These are phyloP conservation scores for Macrotrachela quadricornifera DNA, from an alignment of 1,140 invertebrate species.

Conservation along the genomic window DNA sequence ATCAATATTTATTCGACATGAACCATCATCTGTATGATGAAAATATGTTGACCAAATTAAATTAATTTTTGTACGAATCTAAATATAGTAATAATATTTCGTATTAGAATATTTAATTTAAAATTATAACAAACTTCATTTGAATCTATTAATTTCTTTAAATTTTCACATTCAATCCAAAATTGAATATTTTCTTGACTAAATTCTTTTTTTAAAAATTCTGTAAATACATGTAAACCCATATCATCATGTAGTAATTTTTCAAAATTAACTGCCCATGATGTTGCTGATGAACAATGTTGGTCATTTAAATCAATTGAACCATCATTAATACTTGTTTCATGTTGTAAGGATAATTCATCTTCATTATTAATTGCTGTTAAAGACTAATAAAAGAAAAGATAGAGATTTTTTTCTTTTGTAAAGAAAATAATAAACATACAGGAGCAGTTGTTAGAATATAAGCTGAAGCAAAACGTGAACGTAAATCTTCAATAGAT, in stretches of 20 bases:
- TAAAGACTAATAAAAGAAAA: no score
- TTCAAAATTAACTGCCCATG: constrained; percentile 68
- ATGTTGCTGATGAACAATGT: constrained; percentile 14
- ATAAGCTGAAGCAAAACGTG: no score
- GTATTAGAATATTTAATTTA: no score
- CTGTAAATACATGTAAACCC: constrained; percentile 50
- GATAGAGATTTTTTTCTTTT: no score
- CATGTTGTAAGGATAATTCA: no score
- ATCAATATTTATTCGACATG: constrained; percentile 10
- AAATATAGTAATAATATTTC: no score
- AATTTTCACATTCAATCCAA: constrained; percentile 76
- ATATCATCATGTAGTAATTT: constrained; percentile 61
- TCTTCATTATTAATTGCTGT: no score
- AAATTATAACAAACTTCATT: constrained; percentile 16
- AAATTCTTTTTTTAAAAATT: constrained; percentile 83
- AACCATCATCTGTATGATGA: neutral
- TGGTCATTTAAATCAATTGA: neutral
- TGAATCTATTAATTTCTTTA: constrained; percentile 33
- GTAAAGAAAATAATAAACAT: no score
- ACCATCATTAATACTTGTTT: no score
- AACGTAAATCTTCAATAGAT: no score
- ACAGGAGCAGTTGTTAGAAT: no score
- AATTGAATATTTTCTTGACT: constrained; percentile 89
- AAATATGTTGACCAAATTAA: constrained; percentile 4
- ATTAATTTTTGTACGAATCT: neutral